These are phyloP conservation scores for Lateolabrax maculatus DNA, from an alignment of 2,797 vertebrate genomes.

Conservation along the genomic window DNA sequence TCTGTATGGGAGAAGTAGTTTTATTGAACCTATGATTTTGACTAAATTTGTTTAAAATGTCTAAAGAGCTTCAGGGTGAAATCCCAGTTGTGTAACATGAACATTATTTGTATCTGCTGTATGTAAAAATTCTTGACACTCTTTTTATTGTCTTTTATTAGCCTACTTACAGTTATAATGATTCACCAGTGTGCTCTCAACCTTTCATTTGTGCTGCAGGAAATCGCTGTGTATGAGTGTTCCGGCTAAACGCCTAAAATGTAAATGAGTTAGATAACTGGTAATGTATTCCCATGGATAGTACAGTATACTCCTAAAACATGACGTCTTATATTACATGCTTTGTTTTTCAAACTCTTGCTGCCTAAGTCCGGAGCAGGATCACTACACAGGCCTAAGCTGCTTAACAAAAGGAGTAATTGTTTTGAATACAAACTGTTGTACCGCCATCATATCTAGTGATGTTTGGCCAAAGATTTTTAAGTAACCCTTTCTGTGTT, in stretches of 20 bases:
- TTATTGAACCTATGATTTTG: background rate
- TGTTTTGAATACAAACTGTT: conserved; percentile 70
- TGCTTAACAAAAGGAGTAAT: conserved; percentile 56
- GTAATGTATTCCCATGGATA: conserved; percentile 54
- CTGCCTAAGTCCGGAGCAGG: conserved; percentile 46
- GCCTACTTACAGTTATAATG: conserved; percentile 31
- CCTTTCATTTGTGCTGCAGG: conserved; percentile 53
- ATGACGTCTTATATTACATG: conserved; percentile 39
- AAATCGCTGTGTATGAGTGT: conserved; percentile 45
- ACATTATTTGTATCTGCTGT: background rate
- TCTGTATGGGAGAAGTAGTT: conserved; percentile 7
- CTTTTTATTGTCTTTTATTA: conserved; percentile 31
- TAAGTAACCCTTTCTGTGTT: conserved; percentile 32
- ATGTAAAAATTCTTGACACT: conserved; percentile 9
- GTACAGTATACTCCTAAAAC: conserved; percentile 25
- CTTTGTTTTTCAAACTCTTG: conserved; percentile 44
- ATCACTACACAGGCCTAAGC: conserved; percentile 54
- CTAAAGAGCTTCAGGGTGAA: conserved; percentile 6
- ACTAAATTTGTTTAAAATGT: background rate
- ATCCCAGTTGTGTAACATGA: conserved; percentile 13
- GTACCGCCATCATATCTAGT: conserved; percentile 40
- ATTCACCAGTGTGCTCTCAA: conserved; percentile 55
- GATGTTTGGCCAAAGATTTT: conserved; percentile 24
- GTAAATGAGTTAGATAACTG: conserved; percentile 55
- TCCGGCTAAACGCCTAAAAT: conserved; percentile 37